Evolutionary conservation across 2,113 vertebrate genomes (phyloP), one percentile per base, ranked within the genome.

Genomic region (Cranoglanis bouderius): DNA sequence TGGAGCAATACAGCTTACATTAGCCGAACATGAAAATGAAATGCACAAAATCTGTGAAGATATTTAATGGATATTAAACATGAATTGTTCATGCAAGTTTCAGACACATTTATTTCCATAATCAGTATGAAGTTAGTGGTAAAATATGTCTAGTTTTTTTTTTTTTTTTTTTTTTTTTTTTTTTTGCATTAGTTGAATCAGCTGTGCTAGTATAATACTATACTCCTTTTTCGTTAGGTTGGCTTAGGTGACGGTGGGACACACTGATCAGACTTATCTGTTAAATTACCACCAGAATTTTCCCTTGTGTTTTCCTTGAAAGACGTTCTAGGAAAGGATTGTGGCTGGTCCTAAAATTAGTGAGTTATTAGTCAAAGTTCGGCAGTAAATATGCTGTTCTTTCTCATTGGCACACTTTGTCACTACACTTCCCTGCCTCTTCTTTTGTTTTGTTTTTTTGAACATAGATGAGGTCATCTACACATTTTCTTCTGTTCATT

Each of bases 341-440:
- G 14, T 29, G 12, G 32, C 46, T 67, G 16, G 24, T 70, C 40
- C 0, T 46, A 40, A 40, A 82, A 24, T 38, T 4, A 59, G 32
- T 82, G 32, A 74, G 35, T 19, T 75, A 77, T 59, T 75, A 43
- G 85, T 86, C 53, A 86, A 24, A 61, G 72, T 61, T 40, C 35
- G 6, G 2, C 6, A n/a, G 78, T 24, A 12, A 82, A 82, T 59
- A 38, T 82, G 57, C 57, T 29, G 35, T 26, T 26, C 55, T 57
- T 61, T 83, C 21, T 83, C 35, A 26, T 0, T 43, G 2, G 6
- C 26, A 40, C 55, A 16, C 35, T 84, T 43, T 46, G 13, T 63
- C 57, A 40, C 24, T 63, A 6, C 12, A 59, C 24, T 29, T n/a
- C 18, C 21, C 46, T 32, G 12, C 75, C 75, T 16, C 14, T 35